Percentiles rank a stretch among this genome's conserved stretches.
Evolutionary conservation across 2,888 invertebrate genomes (phyloP).

Genomic region (Sphaeridia pumilis): DNA sequence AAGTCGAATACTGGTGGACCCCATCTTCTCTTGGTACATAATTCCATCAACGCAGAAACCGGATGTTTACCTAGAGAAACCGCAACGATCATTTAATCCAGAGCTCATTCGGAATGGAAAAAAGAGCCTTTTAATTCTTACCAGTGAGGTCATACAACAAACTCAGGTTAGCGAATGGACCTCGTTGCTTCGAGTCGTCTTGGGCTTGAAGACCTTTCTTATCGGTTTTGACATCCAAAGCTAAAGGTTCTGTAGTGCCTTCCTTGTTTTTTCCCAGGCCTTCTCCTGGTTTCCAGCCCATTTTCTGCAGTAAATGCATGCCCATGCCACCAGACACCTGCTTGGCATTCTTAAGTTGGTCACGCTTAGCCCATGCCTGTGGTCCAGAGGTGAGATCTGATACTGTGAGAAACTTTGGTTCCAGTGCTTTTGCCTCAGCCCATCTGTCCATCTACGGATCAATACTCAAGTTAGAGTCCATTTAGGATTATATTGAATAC

Average conservation of each 20-base stretch:
- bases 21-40: conserved; percentile 75
- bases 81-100: too few species aligned
- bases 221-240: conserved; percentile 90
- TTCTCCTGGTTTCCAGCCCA: conserved; percentile 97
- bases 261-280: conserved; percentile 93
- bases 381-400: conserved; percentile 74
- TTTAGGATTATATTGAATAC: too few species aligned
- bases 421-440: conserved; percentile 75
- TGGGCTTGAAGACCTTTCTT: conserved; percentile 56
- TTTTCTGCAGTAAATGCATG: conserved; percentile 90
- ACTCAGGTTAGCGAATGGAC: conserved; percentile 22
- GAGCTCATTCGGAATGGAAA: too few species aligned
- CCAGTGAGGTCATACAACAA: conserved; percentile 31
- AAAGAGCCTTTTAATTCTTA: conserved; percentile 13
- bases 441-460: conserved; percentile 57
- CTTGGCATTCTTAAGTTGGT: conserved; percentile 78
- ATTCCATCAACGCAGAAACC: conserved; percentile 85
- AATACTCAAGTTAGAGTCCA: too few species aligned
- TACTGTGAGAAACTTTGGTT: conserved; percentile 67
- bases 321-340: conserved; percentile 92
- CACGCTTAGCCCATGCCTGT: conserved; percentile 93
- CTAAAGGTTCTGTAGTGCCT: conserved; percentile 75
- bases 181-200: conserved; percentile 21
- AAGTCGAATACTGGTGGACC: conserved; percentile 74
- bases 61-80: conserved; percentile 96